Base-by-base conservation (phyloP, 2,888 invertebrate genomes). In the Aporophyla lueneburgensis region DNA sequence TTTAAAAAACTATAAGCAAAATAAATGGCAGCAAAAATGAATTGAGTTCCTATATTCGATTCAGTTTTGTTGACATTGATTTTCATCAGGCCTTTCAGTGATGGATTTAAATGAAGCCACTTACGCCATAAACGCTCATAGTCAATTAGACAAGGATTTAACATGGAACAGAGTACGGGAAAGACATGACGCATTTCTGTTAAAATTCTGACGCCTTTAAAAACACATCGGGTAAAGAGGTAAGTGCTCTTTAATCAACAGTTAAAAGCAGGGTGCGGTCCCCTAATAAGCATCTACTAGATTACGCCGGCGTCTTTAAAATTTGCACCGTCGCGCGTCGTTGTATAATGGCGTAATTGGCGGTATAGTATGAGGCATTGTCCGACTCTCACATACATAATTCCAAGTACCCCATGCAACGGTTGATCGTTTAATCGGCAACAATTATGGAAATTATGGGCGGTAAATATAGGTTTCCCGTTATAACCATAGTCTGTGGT, bases 341-440 rank as follows among this genome's bases (percentile, higher is more conserved):
- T 46, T 63, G 51, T 85, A 85, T 91, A 91, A 89, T 90, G 74
- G 86, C 88, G 83, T 93, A 92, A 92, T 92, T 92, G 84, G 80
- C 81, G 82, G 85, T 80, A 76, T 80, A 77, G 83, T 74, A 80
- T 87, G 86, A 88, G 82, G 80, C 70, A 88, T 84, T 79, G 85
- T 84, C 80, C 78, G 79, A 73, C 85, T 72, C 68, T 73, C 76
- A 72, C 83, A 78, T 86, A 73, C 87, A 86, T 87, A 80, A 81
- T 85, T 84, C 80, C 49, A 14, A 62, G 66, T 72, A 74, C 74
- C 78, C 70, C 76, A 51, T 76, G 66, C 76, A 81, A 78, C 75
- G 80, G 83, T 71, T 81, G 83, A 88, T 86, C 83, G 87, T 85
- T 74, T 85, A 87, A 87, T 85, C 80, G 74, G 63, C 74, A 65